Percentiles rank a stretch among this genome's conserved stretches.
phyloP scores from a whole-genome alignment of 2,113 vertebrate genomes.

The Regulus satrapa region DNA sequence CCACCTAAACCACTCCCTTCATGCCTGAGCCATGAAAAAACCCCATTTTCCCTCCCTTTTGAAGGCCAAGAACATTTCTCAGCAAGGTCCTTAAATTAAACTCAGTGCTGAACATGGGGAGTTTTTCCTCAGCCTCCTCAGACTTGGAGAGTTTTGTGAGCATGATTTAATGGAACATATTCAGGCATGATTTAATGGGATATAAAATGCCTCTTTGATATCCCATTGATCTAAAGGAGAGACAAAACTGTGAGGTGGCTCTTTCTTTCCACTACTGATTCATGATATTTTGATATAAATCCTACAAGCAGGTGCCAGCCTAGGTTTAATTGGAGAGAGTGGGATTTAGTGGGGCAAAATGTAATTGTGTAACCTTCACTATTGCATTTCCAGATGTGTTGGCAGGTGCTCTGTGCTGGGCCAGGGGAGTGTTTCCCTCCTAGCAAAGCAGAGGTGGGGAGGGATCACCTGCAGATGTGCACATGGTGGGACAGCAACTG shows the following conservation, averaged over 20 bases:
- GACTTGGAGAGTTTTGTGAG: background rate
- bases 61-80: background rate
- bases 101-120: background rate
- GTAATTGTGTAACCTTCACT: background rate
- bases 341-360: background rate
- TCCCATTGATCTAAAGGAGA: constrained; percentile 4
- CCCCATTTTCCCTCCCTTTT: rapidly evolving
- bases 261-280: background rate
- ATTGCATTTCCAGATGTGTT: background rate
- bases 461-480: background rate
- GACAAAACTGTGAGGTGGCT: background rate
- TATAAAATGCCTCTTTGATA: constrained; percentile 9
- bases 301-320: background rate
- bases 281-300: background rate
- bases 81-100: background rate
- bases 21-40: background rate
- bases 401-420: background rate
- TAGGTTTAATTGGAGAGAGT: background rate
- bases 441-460: background rate
- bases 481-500: background rate
- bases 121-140: background rate
- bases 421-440: background rate
- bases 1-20: background rate
- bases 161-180: background rate
- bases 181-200: constrained; percentile 18